Evolutionary conservation across 2,888 invertebrate species (phyloP), one percentile per base, ranked within the genome.

Genomic region (Peribatodes rhomboidaria): DNA sequence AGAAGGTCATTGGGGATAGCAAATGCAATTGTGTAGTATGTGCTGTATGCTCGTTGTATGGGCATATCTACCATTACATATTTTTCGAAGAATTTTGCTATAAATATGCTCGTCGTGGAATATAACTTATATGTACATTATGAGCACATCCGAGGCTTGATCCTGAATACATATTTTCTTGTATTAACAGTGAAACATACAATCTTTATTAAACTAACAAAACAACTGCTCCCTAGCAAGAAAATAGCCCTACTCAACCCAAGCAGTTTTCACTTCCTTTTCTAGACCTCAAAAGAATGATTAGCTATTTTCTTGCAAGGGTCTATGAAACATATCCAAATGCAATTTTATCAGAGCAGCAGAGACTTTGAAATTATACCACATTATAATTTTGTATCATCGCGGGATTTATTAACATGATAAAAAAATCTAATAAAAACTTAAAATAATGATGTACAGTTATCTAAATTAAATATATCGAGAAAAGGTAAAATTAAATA

Each of bases 51-150:
- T n/a, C n/a, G n/a, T n/a, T n/a, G n/a, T n/a, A n/a, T n/a, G n/a
- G n/a, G n/a, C n/a, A n/a, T n/a, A n/a, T n/a, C n/a, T n/a, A n/a
- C n/a, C n/a, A n/a, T 47, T 27, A 8, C n/a, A 44, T n/a, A 16
- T 49, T 33, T 16, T 16, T 3, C 16, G 4, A 33, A 16, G 3
- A 16, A 33, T 49, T 33, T 33, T 9, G 0, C 4, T 33, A 31
- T 16, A 14, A n/a, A n/a, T 20, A 6, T 18, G 39, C 18, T 50
- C 20, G 33, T 33, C 35, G 27, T 58, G 58, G 46, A 65, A 37
- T 59, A 70, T 47, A 53, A 58, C 60, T 70, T 55, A 69, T 76
- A 78, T 77, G 76, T 78, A 77, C 78, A 78, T 68, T 68, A 66
- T 66, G 71, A 73, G 68, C 61, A 71, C 63, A 68, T 55, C 39